A percentile compares a stretch with the other conserved stretches of the same genome.
Conservation (phyloP, 2,888 invertebrate species). For the Eupithecia dodoneata region DNA sequence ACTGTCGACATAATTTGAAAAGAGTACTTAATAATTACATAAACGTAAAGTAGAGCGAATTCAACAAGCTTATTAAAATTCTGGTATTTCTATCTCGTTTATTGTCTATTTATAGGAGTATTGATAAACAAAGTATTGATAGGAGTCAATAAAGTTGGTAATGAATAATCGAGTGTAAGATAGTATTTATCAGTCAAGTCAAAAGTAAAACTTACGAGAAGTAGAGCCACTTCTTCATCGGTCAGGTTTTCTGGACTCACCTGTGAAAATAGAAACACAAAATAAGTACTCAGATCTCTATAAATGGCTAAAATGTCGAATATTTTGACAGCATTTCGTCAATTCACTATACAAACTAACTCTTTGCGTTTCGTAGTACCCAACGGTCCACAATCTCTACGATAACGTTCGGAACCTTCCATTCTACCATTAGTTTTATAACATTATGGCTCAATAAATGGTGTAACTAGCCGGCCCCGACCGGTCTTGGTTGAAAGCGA, state of each 20-base stretch:
- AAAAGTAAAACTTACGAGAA: conserved; percentile 54
- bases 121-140: conserved; percentile 12
- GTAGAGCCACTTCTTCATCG: conserved; percentile 50
- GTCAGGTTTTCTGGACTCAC: conserved; percentile 68
- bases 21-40: conserved; percentile 15
- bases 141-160: background rate
- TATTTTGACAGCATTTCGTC: background rate
- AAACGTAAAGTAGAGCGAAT: conserved; percentile 21
- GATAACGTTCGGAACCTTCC: conserved; percentile 35
- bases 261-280: conserved; percentile 56
- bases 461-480: conserved; percentile 62
- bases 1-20: conserved; percentile 32
- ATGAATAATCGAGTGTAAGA: background rate
- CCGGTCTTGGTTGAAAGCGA: conserved; percentile 83
- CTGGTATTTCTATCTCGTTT: conserved; percentile 2
- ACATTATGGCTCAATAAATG: conserved; percentile 39
- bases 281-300: conserved; percentile 6
- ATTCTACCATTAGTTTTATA: conserved; percentile 42
- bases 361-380: background rate
- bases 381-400: conserved; percentile 21
- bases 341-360: background rate
- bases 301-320: background rate
- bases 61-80: conserved; percentile 21
- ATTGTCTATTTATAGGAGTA: background rate
- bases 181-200: conserved; percentile 4